Conservation (phyloP, 1,140 invertebrate species). For the Linepithema humile region DNA sequence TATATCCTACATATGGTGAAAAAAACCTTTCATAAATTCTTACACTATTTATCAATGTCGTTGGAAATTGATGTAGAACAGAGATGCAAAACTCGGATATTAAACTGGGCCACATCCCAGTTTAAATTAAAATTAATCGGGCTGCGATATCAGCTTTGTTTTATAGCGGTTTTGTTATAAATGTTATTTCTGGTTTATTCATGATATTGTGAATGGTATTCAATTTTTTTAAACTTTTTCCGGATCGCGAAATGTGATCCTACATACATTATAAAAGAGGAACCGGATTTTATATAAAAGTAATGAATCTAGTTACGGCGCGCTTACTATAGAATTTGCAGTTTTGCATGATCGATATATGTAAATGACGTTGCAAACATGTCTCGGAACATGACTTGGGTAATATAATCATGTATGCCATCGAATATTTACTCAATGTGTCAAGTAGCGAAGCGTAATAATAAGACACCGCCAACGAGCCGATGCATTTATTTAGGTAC, state of each 20-base stretch:
- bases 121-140: slow-evolving; percentile 55
- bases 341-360: slow-evolving; percentile 44
- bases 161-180: slow-evolving; percentile 9
- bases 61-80: slow-evolving; percentile 44
- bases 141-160: slow-evolving; percentile 27
- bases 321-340: not conserved
- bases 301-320: slow-evolving; percentile 24
- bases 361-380: slow-evolving; percentile 29
- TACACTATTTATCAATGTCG: slow-evolving; percentile 42
- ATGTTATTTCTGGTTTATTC: slow-evolving; percentile 31
- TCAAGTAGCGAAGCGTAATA: slow-evolving; percentile 32
- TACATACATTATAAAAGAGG: not conserved
- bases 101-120: slow-evolving; percentile 35
- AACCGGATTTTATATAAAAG: slow-evolving; percentile 27
- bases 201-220: slow-evolving; percentile 22
- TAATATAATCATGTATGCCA: slow-evolving; percentile 51
- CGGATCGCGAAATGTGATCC: slow-evolving; percentile 2
- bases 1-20: not conserved
- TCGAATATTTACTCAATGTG: slow-evolving; percentile 54
- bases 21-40: slow-evolving; percentile 31
- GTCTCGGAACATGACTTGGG: slow-evolving; percentile 38
- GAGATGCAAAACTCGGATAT: slow-evolving; percentile 42
- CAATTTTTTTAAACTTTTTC: slow-evolving; percentile 18
- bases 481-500: slow-evolving; percentile 19
- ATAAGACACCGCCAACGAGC: slow-evolving; percentile 15